Evolutionary conservation across 2,797 vertebrate species (phyloP).

Genomic region (Chaenodraco wilsoni): DNA sequence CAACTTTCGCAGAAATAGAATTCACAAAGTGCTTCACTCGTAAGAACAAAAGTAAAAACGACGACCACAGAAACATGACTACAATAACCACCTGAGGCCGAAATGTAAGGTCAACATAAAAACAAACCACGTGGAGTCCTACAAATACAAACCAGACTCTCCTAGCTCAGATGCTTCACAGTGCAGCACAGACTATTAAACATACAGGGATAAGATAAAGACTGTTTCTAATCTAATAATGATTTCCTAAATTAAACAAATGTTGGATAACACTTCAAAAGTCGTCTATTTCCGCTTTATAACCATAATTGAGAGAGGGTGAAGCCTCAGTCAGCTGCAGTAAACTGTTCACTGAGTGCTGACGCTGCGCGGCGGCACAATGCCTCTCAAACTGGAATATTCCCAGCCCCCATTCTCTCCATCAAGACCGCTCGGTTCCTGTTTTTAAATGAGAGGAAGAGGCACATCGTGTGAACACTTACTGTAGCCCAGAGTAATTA

Average conservation of each 20-base stretch:
- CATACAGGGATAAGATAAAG: not conserved
- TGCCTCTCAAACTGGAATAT: conserved; percentile 60
- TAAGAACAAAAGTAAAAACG: no score
- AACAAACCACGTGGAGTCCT: no score
- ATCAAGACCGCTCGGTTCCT: conserved; percentile 64
- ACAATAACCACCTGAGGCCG: no score
- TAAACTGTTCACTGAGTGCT: conserved; percentile 54
- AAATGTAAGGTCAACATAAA: no score
- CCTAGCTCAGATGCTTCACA: not conserved
- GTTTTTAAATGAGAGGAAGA: conserved; percentile 68
- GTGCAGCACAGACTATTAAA: not conserved
- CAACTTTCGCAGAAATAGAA: no score
- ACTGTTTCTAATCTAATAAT: not conserved
- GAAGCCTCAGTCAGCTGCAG: conserved; percentile 56
- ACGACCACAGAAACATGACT: no score
- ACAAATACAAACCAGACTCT: not conserved
- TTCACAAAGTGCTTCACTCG: no score
- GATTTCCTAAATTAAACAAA: conserved; percentile 21
- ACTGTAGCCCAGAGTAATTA: conserved; percentile 27
- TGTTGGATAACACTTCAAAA: conserved; percentile 14
- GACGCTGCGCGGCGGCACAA: conserved; percentile 63
- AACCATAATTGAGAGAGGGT: conserved; percentile 32
- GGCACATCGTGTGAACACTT: conserved; percentile 54
- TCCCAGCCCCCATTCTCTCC: conserved; percentile 55
- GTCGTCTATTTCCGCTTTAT: conserved; percentile 28